Percentiles rank a stretch among this genome's conserved stretches.
Conservation (phyloP, 2,797 vertebrate genomes). For the Pachyuromys duprasi region DNA sequence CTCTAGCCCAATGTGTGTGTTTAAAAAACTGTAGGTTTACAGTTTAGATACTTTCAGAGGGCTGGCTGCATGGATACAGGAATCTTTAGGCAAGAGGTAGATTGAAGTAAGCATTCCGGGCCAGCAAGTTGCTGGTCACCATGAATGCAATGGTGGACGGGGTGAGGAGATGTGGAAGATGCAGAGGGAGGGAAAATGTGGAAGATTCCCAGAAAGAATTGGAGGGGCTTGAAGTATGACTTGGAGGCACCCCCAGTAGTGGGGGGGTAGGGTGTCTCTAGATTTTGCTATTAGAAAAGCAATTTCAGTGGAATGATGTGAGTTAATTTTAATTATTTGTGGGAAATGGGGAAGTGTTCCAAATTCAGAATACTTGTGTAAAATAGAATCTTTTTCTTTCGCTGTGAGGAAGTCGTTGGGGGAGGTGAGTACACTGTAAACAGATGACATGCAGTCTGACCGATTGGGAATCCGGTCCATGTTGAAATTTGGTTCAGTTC, state of each 20-base stretch:
- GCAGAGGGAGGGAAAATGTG: neutral
- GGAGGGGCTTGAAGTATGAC: neutral
- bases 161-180: neutral
- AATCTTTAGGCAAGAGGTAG: neutral
- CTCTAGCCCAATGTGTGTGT: neutral
- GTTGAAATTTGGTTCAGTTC: neutral
- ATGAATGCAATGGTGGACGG: neutral
- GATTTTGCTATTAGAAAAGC: constrained; percentile 11
- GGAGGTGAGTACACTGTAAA: neutral
- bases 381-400: neutral
- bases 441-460: neutral
- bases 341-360: constrained; percentile 3
- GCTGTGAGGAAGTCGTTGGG: neutral
- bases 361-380: neutral
- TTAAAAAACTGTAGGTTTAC: neutral
- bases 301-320: neutral
- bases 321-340: constrained; percentile 1
- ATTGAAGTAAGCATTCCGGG: neutral
- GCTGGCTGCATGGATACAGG: neutral
- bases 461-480: neutral
- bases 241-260: neutral
- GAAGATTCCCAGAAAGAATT: neutral
- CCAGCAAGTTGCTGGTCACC: neutral
- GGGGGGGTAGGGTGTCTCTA: too few species aligned
- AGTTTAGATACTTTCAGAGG: neutral